These are phyloP conservation scores for Formicarius rufipectus DNA, from an alignment of 2,113 vertebrate genomes.

Conservation along the genomic window DNA sequence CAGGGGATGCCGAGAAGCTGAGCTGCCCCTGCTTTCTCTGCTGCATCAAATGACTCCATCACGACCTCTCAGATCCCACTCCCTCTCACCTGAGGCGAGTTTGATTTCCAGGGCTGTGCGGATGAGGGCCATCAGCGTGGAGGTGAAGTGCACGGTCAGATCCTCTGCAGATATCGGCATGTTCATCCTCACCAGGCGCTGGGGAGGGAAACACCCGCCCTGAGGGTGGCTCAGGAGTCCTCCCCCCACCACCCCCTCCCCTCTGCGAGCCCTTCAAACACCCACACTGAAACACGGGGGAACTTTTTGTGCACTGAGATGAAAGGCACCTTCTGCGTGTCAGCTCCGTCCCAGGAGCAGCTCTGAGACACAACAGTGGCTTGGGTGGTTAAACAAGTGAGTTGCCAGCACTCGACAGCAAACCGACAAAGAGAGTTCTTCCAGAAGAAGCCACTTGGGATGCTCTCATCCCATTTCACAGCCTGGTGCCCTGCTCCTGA, in stretches of 20 bases:
- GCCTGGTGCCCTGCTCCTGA: not conserved
- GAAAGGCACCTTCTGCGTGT: rapidly evolving
- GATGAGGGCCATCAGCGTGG: slow-evolving; percentile 93
- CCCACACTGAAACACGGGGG: rapidly evolving
- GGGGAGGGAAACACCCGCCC: not conserved
- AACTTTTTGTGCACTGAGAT: slow-evolving; percentile 21
- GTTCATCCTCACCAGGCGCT: slow-evolving; percentile 96
- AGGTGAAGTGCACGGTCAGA: slow-evolving; percentile 91
- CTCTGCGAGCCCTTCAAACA: not conserved
- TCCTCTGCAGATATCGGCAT: slow-evolving; percentile 91
- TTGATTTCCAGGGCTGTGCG: slow-evolving; percentile 93
- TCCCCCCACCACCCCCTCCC: not conserved
- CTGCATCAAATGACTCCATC: not conserved
- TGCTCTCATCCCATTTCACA: not conserved
- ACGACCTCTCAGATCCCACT: not conserved
- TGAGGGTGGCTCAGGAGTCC: not conserved
- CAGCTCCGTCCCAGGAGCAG: not conserved
- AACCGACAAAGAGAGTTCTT: not conserved
- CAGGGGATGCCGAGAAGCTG: not conserved
- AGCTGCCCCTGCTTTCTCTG: not conserved
- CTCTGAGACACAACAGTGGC: not conserved
- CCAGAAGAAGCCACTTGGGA: not conserved
- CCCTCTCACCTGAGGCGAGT: slow-evolving; percentile 85
- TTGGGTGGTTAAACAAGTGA: rapidly evolving
- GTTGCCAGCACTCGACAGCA: slow-evolving; percentile 56